Evolutionary conservation across 2,888 invertebrate genomes (phyloP).

Genomic region (Macrosiphum euphorbiae): DNA sequence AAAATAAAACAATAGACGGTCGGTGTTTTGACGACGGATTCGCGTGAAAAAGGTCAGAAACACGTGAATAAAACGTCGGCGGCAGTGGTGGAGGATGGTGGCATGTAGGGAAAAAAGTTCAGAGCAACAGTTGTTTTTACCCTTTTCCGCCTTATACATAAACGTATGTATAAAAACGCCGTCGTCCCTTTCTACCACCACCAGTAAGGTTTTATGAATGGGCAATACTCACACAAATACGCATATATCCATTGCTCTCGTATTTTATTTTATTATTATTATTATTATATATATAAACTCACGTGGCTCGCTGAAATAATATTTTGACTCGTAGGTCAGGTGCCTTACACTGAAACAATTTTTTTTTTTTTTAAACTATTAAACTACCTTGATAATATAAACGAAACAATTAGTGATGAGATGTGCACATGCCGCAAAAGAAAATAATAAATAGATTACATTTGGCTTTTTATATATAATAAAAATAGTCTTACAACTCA

Average conservation of each 20-base stretch:
- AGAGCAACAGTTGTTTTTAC: conserved; percentile 64
- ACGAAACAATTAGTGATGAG: background rate
- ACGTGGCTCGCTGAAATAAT: background rate
- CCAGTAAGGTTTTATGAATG: conserved; percentile 62
- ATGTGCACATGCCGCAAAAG: background rate
- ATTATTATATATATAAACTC: conserved; percentile 2
- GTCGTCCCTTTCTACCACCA: conserved; percentile 40
- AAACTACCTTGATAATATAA: no score
- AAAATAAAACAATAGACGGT: conserved; percentile 42
- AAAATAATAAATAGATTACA: background rate
- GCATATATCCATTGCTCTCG: conserved; percentile 1
- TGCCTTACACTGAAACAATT: background rate
- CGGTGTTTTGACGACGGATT: conserved; percentile 61
- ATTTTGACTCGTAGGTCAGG: background rate
- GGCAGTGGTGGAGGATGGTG: conserved; percentile 18
- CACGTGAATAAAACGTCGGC: conserved; percentile 62
- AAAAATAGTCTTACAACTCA: background rate
- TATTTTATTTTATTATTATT: conserved; percentile 37
- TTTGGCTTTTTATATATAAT: background rate
- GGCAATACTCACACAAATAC: conserved; percentile 16
- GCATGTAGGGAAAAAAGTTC: conserved; percentile 62
- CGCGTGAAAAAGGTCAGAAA: conserved; percentile 63
- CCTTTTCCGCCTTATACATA: conserved; percentile 58
- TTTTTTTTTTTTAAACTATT: background rate
- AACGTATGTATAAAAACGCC: conserved; percentile 62